Evolutionary conservation across 2,113 vertebrate species (phyloP).

Genomic region (Tupaia tana): DNA sequence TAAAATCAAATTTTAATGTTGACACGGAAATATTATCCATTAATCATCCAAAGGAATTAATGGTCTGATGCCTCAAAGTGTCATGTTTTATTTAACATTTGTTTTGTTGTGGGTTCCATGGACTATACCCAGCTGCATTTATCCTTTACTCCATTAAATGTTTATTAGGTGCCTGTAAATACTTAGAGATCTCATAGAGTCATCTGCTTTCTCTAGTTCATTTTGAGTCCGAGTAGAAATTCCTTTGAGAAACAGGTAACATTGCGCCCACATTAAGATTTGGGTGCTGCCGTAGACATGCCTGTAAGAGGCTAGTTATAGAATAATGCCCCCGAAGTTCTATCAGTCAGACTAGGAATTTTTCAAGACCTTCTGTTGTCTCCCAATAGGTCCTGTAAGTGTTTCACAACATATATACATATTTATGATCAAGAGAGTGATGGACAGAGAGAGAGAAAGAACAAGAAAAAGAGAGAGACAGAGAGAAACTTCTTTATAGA

Average conservation of each 20-base stretch:
- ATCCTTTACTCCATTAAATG: constrained; percentile 4
- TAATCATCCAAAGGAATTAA: constrained; percentile 48
- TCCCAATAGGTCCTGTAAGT: neutral
- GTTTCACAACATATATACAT: neutral
- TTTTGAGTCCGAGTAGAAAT: neutral
- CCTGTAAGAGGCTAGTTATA: neutral
- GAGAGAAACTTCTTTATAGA: constrained; percentile 35
- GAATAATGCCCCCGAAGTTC: neutral
- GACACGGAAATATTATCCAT: neutral
- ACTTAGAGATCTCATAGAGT: constrained; percentile 29
- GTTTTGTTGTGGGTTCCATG: constrained; percentile 47
- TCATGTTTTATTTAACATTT: constrained; percentile 66
- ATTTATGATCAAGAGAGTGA: neutral
- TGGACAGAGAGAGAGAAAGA: neutral
- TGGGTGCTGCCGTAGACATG: neutral
- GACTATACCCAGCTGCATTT: constrained; percentile 3
- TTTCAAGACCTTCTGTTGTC: neutral
- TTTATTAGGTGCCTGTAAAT: constrained; percentile 44
- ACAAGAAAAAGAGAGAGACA: neutral
- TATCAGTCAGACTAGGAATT: neutral
- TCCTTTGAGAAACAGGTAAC: constrained; percentile 2
- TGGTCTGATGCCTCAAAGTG: neutral
- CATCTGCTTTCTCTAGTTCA: neutral
- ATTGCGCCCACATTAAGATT: neutral
- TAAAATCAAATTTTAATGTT: constrained; percentile 34